These are phyloP conservation scores for Daubentonia madagascariensis DNA, from an alignment of 2,113 vertebrate species.

Conservation along the genomic window DNA sequence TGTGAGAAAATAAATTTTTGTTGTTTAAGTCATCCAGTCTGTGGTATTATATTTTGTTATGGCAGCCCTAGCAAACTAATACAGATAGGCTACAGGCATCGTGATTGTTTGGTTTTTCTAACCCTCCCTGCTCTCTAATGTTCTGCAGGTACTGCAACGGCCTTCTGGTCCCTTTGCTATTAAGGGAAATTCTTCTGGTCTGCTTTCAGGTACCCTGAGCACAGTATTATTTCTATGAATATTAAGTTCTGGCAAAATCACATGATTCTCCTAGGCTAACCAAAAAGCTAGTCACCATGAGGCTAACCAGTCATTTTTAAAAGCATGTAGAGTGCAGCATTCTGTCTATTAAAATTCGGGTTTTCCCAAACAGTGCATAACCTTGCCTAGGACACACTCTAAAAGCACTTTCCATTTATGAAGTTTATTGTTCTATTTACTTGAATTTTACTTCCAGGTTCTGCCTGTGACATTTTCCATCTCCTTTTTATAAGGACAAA, in stretches of 20 bases:
- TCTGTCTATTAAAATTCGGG: not conserved
- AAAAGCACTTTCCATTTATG: not conserved
- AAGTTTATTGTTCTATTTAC: not conserved
- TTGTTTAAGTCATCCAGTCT: not conserved
- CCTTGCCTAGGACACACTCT: not conserved
- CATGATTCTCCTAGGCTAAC: not conserved
- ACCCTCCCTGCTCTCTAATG: not conserved
- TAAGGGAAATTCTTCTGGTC: not conserved
- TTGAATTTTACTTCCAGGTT: constrained; percentile 23
- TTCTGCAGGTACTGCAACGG: not conserved
- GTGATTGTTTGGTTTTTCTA: not conserved
- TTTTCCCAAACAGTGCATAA: not conserved
- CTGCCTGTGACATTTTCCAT: not conserved
- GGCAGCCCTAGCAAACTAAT: not conserved
- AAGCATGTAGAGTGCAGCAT: not conserved
- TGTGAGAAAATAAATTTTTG: not conserved
- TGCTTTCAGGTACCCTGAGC: not conserved
- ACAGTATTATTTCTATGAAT: not conserved
- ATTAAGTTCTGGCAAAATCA: not conserved
- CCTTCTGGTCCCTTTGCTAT: not conserved
- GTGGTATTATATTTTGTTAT: not conserved
- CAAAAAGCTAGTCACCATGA: not conserved
- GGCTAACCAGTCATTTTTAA: not conserved
- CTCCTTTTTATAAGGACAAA: not conserved
- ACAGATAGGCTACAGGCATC: not conserved